These are phyloP conservation scores for Galeopsomyia nigrocyanea DNA, from an alignment of 2,888 invertebrate genomes.

Conservation along the genomic window DNA sequence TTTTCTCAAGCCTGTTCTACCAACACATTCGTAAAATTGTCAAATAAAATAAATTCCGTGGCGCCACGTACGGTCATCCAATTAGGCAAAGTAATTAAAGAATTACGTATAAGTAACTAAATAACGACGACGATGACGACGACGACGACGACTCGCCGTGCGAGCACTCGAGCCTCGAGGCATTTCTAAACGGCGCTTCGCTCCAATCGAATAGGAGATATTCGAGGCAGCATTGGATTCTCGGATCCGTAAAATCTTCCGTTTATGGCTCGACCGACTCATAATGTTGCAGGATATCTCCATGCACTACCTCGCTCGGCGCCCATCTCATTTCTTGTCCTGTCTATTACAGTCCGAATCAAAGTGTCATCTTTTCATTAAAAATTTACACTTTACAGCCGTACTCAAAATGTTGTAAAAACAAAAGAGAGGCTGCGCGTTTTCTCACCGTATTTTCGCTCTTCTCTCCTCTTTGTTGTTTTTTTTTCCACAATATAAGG, in stretches of 20 bases:
- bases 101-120: slow-evolving; percentile 53
- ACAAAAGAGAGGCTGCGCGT: too few relatives aligned
- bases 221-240: slow-evolving; percentile 39
- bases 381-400: slow-evolving; percentile 39
- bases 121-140: background rate
- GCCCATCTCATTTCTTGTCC: slow-evolving; percentile 3
- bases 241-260: slow-evolving; percentile 60
- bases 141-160: background rate
- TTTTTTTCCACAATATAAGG: too few relatives aligned
- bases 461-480: too few relatives aligned
- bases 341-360: slow-evolving; percentile 12
- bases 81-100: slow-evolving; percentile 66
- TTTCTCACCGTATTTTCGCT: too few relatives aligned
- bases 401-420: slow-evolving; percentile 30
- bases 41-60: slow-evolving; percentile 52
- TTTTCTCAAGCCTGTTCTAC: slow-evolving; percentile 20
- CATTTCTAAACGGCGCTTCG: slow-evolving; percentile 25
- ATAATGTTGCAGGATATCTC: slow-evolving; percentile 65
- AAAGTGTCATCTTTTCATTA: slow-evolving; percentile 37
- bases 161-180: slow-evolving; percentile 29
- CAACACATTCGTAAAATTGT: slow-evolving; percentile 17
- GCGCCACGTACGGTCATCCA: slow-evolving; percentile 65
- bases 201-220: slow-evolving; percentile 25
- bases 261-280: slow-evolving; percentile 58
- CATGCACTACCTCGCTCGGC: slow-evolving; percentile 52